These are phyloP conservation scores for Sesia bembeciformis DNA, from an alignment of 2,888 invertebrate genomes.

Conservation along the genomic window DNA sequence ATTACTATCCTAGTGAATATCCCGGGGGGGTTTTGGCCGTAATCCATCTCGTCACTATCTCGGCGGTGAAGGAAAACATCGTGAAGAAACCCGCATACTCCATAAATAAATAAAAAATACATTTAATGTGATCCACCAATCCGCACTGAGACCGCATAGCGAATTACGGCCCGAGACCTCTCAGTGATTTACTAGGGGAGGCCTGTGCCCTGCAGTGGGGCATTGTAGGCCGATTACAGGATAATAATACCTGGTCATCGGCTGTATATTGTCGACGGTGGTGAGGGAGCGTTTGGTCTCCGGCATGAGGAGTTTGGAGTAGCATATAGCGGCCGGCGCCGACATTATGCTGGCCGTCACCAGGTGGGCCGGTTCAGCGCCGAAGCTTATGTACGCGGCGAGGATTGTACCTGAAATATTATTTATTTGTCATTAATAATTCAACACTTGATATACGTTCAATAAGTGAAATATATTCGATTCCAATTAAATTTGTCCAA, in stretches of 20 bases:
- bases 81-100: no score
- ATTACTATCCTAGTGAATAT: background rate
- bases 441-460: background rate
- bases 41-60: background rate
- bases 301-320: constrained; percentile 92
- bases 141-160: no score
- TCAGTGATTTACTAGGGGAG: no score
- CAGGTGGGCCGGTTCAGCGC: constrained; percentile 89
- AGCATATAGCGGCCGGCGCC: constrained; percentile 93
- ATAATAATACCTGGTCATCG: constrained; percentile 76
- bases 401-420: constrained; percentile 82
- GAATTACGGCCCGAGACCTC: no score
- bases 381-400: constrained; percentile 93
- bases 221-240: no score
- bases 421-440: background rate
- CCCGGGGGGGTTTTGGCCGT: background rate
- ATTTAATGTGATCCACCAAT: no score
- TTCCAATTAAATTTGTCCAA: background rate
- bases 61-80: no score
- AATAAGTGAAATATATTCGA: background rate
- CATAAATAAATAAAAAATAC: no score
- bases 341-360: constrained; percentile 97
- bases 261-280: constrained; percentile 82
- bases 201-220: no score
- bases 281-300: constrained; percentile 89